Percentiles rank a stretch among this genome's conserved stretches.
phyloP scores from a whole-genome alignment of 1,140 invertebrate genomes.

The Leptoteleia sp. region DNA sequence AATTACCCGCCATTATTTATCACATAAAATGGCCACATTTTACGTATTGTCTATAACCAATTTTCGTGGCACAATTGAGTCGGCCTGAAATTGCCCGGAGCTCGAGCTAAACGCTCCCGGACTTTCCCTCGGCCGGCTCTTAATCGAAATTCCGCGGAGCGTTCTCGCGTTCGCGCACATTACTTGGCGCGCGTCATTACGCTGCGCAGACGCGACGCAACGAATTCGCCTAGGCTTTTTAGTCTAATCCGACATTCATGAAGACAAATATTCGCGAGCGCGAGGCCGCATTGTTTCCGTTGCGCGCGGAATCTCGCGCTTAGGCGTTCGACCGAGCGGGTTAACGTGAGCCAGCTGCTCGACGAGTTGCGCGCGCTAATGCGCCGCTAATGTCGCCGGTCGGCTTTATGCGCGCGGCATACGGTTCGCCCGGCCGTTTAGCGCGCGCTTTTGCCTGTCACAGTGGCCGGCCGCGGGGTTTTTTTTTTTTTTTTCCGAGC shows the following conservation, averaged over 20 bases:
- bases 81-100: too few relatives aligned
- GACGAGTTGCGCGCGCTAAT: conserved; percentile 62
- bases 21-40: too few relatives aligned
- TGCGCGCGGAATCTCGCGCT: conserved; percentile 19
- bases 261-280: conserved; percentile 18
- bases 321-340: conserved; percentile 25
- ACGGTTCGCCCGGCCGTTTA: conserved; percentile 52
- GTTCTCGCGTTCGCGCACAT: too few relatives aligned
- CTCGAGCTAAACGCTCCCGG: too few relatives aligned
- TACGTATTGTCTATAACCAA: too few relatives aligned
- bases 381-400: conserved; percentile 64
- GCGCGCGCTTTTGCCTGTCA: conserved; percentile 48
- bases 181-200: too few relatives aligned
- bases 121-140: too few relatives aligned
- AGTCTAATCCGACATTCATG: conserved; percentile 35
- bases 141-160: too few relatives aligned
- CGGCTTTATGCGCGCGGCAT: conserved; percentile 59
- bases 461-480: conserved; percentile 33
- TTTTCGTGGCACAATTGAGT: too few relatives aligned
- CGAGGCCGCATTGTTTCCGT: conserved; percentile 40
- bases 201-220: too few relatives aligned
- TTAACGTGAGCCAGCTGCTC: conserved; percentile 56
- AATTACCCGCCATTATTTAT: too few relatives aligned
- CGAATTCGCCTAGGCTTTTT: conserved; percentile 19
- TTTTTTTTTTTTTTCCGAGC: too few relatives aligned